Base-by-base conservation (phyloP, 2,888 invertebrate species). In the Hoplodrina blanda region DNA sequence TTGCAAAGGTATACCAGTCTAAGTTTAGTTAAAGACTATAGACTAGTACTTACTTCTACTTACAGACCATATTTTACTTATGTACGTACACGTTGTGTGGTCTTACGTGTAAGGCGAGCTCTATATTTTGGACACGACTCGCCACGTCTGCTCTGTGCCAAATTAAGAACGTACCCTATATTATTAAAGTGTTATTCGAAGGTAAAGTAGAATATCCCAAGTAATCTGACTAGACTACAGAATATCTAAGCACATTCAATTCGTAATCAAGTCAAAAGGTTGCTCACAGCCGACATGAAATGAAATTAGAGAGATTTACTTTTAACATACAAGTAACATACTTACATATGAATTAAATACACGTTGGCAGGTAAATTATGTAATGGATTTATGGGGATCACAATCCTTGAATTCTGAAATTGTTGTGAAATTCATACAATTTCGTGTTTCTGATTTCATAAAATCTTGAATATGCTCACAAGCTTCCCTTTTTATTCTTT, bases 301-400 rank as follows among this genome's bases (percentile, higher is more conserved):
- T 70, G 6, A 80, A 71, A 74, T 78, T 54, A 78, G 55, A 71
- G 59, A 74, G 68, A 67, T 78, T 77, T 66, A 63, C 70, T 64
- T 59, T 17, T 5, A 62, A 53, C 49, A 62, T 54, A 25, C 25
- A 25, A 25, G 50, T 5, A 62, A 53, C 49, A 62, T 54, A n/a
- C n/a, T n/a, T n/a, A 53, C 53, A 50, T 68, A 68, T 69, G 56
- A 70, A 70, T 52, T 65, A 44, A 46, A 70, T 60, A 62, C 33
- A 54, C 41, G 30, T 67, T 19, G 33, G 78, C 53, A 60, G 19
- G 37, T 63, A 73, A 67, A 59, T n/a, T 72, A 60, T 30, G 49
- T 68, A 75, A 69, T 20, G 37, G 52, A 56, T 74, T n/a, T 61
- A 80, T 53, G 53, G 25, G 53, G 60, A 68, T 68, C 25, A 33